Percentiles rank a stretch among this genome's conserved stretches.
Conservation (phyloP, 2,113 vertebrate genomes). For the Lagopus muta region DNA sequence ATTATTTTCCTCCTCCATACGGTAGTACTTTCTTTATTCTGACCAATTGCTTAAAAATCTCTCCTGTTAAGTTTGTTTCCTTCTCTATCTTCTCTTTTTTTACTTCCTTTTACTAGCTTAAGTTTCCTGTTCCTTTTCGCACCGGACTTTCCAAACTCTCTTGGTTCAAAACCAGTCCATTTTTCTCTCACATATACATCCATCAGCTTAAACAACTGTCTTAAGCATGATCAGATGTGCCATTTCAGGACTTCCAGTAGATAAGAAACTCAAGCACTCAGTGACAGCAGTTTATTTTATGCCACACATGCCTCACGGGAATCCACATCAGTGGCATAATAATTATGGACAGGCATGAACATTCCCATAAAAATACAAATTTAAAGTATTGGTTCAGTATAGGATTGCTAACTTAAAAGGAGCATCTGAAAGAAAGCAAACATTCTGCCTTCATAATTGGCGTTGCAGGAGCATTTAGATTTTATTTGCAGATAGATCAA, state of each 20-base stretch:
- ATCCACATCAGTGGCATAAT: neutral
- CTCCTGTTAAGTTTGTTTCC: neutral
- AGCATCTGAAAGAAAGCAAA: slow-evolving; percentile 1
- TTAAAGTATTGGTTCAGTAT: neutral
- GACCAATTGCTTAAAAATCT: neutral
- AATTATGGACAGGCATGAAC: neutral
- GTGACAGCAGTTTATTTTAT: neutral
- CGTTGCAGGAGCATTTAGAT: neutral
- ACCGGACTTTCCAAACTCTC: neutral
- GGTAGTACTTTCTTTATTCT: neutral
- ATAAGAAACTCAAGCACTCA: neutral
- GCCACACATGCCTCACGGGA: neutral
- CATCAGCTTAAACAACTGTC: neutral
- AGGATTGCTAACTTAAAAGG: slow-evolving; percentile 7
- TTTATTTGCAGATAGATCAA: neutral
- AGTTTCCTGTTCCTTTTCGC: neutral
- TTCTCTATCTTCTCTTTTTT: neutral
- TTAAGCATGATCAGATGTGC: neutral
- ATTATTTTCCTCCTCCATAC: neutral
- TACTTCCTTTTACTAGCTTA: neutral
- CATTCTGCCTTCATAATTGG: neutral
- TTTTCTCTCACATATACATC: neutral
- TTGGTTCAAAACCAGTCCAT: neutral
- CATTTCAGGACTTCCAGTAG: slow-evolving; percentile 4
- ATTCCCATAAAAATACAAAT: neutral